Evolutionary conservation across 2,797 vertebrate genomes (phyloP), one percentile per base, ranked within the genome.

Genomic region (Triplophysa yarkandensis): DNA sequence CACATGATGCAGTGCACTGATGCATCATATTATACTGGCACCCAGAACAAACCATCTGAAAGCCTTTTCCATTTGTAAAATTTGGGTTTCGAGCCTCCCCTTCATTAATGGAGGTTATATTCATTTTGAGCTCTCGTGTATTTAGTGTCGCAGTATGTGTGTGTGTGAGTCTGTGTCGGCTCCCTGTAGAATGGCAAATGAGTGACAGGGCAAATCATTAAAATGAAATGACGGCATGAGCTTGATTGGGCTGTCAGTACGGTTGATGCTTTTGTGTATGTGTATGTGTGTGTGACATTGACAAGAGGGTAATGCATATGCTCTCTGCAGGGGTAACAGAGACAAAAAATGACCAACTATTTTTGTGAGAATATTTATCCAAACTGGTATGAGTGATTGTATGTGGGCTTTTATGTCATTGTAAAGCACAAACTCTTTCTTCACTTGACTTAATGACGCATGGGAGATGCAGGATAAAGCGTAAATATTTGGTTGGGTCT

Each of bases 241-340:
- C 88, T 87, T 89, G 90, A 90, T 91, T 89, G 85, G 86, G 70
- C 86, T 77, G 77, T 86, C 88, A 79, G 85, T 85, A 84, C 83
- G 63, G 83, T 76, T 85, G 86, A 89, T 82, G 46, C 27, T 39
- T 28, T 57, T 41, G 23, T 61, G 34, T 41, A 17, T 17, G 1
- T 27, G 61, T 80, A 73, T 65, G 64, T 71, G 76, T 62, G 58
- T 44, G 48, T 43, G 68, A 52, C 55, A 54, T 16, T 52, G 76
- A 60, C 61, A 66, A 70, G 69, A 68, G 44, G 50, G 41, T 36
- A 67, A 57, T 83, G 86, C 89, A 86, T 86, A 89, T 88, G 89
- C 67, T 61, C 87, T 83, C 88, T 83, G 88, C 84, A 66, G 89
- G 89, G 73, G 86, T 71, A 78, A 82, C 83, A 84, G 88, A 85